Conservation (phyloP, 2,113 vertebrate genomes). For the Psittacus erithacus region DNA sequence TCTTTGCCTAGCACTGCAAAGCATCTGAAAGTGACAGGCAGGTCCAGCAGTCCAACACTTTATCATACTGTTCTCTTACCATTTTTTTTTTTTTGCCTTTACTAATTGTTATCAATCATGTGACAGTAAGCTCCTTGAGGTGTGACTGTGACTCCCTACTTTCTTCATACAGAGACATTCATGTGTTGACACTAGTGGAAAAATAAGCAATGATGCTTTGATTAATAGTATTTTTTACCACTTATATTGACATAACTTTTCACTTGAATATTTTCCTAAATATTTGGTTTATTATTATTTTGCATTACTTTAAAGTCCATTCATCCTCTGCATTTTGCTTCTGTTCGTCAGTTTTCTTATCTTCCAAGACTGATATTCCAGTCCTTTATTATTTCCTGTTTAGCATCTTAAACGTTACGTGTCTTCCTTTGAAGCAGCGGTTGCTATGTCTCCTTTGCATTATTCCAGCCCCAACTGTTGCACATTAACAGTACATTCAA, state of each 20-base stretch:
- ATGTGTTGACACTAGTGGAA: neutral
- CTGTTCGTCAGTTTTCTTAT: constrained; percentile 63
- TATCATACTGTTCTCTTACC: constrained; percentile 2
- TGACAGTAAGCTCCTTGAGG: neutral
- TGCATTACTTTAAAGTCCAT: constrained; percentile 36
- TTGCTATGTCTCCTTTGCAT: constrained; percentile 71
- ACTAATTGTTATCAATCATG: neutral
- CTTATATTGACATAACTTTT: neutral
- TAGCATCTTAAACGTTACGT: constrained; percentile 54
- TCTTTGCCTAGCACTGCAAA: constrained; percentile 3
- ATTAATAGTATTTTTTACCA: neutral
- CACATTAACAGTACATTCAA: constrained; percentile 67
- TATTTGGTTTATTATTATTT: neutral
- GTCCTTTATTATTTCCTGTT: constrained; percentile 62
- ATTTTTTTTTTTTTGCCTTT: neutral
- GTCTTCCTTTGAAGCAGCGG: constrained; percentile 58
- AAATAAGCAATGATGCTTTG: constrained; percentile 2
- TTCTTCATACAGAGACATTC: neutral
- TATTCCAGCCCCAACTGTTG: constrained; percentile 71
- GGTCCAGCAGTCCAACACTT: neutral
- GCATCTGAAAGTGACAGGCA: constrained; percentile 22
- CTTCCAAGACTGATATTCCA: constrained; percentile 29
- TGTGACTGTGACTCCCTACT: neutral
- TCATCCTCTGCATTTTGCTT: neutral
- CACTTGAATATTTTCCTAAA: neutral